Evolutionary conservation across 2,113 vertebrate species (phyloP).

Genomic region (Callopanchax toddi): DNA sequence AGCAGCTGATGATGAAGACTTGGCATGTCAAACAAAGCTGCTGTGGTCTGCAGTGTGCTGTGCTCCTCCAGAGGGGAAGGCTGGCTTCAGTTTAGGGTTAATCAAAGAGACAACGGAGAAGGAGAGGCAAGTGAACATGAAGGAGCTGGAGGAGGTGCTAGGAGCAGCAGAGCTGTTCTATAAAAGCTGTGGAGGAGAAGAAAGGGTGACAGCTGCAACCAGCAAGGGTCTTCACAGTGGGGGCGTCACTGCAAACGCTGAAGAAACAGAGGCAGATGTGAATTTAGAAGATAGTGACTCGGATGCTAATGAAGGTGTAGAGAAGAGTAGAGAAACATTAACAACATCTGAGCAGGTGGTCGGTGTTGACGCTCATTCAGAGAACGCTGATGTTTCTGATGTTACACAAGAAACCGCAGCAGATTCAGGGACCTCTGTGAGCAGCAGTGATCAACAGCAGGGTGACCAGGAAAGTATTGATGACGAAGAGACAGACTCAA

Average conservation of each 20-base stretch:
- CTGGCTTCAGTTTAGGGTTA: slow-evolving; percentile 67
- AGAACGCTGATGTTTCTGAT: slow-evolving; percentile 10
- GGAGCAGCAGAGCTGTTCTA: slow-evolving; percentile 71
- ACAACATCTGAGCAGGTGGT: not conserved
- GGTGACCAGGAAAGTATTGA: slow-evolving; percentile 18
- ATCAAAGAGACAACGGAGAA: slow-evolving; percentile 53
- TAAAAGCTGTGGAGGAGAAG: slow-evolving; percentile 62
- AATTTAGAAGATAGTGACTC: slow-evolving; percentile 16
- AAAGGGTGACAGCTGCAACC: slow-evolving; percentile 18
- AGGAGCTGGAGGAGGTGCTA: slow-evolving; percentile 71
- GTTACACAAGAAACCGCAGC: slow-evolving; percentile 2
- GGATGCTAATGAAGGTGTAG: not conserved
- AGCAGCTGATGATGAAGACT: slow-evolving; percentile 35
- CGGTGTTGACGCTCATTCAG: slow-evolving; percentile 9
- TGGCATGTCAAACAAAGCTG: slow-evolving; percentile 43
- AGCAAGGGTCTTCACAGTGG: slow-evolving; percentile 20
- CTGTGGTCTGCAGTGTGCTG: slow-evolving; percentile 80
- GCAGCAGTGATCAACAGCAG: not conserved
- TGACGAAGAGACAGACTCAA: slow-evolving; percentile 49
- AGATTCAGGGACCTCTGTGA: slow-evolving; percentile 17
- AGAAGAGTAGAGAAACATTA: not conserved
- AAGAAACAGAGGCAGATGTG: slow-evolving; percentile 8
- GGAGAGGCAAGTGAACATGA: slow-evolving; percentile 62
- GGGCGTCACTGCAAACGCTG: slow-evolving; percentile 3
- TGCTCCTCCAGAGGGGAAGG: slow-evolving; percentile 47